These are phyloP conservation scores for Arvicanthis niloticus DNA, from an alignment of 2,113 vertebrate genomes.

Conservation along the genomic window DNA sequence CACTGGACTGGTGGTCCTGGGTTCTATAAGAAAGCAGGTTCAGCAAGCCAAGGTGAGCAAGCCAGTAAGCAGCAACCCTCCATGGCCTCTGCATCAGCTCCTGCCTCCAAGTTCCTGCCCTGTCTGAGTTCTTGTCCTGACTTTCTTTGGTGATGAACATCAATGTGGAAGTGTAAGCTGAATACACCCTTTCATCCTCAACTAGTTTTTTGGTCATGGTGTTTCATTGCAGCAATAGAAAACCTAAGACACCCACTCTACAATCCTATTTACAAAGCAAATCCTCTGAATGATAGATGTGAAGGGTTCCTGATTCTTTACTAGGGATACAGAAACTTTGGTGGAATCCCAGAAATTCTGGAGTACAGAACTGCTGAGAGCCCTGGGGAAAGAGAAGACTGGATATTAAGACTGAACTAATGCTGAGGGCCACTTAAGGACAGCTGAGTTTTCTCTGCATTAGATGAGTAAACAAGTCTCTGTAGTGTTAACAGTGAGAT, in stretches of 20 bases:
- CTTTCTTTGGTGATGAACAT: not conserved
- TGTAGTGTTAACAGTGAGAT: not conserved
- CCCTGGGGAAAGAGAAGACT: not conserved
- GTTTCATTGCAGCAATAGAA: not conserved
- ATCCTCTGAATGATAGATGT: not conserved
- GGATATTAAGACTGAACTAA: not conserved
- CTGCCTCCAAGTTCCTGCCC: not conserved
- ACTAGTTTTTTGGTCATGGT: not conserved
- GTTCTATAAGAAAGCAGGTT: no score
- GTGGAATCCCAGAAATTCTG: not conserved
- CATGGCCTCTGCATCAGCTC: not conserved
- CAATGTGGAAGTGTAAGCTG: not conserved
- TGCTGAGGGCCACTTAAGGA: not conserved
- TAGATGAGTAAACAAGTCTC: not conserved
- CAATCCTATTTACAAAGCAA: constrained; percentile 25
- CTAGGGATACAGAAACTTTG: not conserved
- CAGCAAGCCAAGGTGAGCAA: no score
- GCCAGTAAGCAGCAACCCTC: no score
- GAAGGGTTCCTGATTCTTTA: not conserved
- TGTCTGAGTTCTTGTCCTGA: not conserved
- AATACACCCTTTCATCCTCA: not conserved
- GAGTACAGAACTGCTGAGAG: not conserved
- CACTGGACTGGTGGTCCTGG: no score
- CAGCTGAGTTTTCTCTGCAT: not conserved
- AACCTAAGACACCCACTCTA: not conserved